A percentile compares a stretch with the other conserved stretches of the same genome.
phyloP scores from a whole-genome alignment of 2,113 vertebrate genomes.

The Urocolius indicus region DNA sequence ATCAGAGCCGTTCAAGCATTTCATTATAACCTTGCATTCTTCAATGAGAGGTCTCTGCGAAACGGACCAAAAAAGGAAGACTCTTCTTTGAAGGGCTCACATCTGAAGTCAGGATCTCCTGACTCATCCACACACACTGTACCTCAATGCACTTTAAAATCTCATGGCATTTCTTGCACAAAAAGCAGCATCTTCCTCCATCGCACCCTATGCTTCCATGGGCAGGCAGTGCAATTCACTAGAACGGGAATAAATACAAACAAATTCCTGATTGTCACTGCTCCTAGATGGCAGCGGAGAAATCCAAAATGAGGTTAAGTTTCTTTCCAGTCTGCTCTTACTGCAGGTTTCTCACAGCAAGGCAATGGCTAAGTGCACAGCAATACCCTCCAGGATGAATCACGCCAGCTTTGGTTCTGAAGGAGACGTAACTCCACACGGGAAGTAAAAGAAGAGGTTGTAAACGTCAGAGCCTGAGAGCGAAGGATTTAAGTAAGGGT shows the following conservation, averaged over 20 bases:
- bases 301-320: not conserved
- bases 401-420: not conserved
- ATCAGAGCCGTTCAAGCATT: not conserved
- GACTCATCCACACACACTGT: not conserved
- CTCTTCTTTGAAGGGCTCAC: not conserved
- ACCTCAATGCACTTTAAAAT: not conserved
- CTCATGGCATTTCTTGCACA: not conserved
- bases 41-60: not conserved
- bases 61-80: not conserved
- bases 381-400: slow-evolving; percentile 5
- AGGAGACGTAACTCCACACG: not conserved
- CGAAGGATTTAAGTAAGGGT: not conserved
- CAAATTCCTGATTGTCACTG: fast-evolving
- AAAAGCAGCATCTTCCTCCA: not conserved
- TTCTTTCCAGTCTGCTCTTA: not conserved
- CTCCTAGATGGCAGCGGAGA: not conserved
- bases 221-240: not conserved
- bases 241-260: not conserved
- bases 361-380: not conserved
- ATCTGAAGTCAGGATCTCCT: slow-evolving; percentile 13
- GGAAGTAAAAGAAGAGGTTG: not conserved
- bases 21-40: not conserved
- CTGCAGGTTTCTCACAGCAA: not conserved
- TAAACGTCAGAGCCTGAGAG: not conserved
- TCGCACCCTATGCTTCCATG: not conserved